Percentiles rank a stretch among this genome's conserved stretches.
Conservation (phyloP, 1,140 invertebrate species). For the Battus philenor region DNA sequence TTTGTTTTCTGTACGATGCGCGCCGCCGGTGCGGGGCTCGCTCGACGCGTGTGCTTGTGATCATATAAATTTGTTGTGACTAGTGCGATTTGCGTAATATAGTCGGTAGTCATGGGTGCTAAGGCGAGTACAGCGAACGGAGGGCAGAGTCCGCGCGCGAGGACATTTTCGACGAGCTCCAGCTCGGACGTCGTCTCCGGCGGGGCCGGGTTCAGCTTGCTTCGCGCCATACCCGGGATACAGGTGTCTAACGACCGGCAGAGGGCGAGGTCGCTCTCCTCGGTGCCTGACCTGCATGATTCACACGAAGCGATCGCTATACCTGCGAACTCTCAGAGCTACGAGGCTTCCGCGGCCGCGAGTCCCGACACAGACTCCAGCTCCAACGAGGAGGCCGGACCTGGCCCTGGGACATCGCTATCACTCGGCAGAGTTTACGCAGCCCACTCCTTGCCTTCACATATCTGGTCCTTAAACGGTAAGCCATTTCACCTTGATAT, state of each 20-base stretch:
- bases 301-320: slow-evolving; percentile 78
- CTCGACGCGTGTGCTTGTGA: slow-evolving; percentile 54
- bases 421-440: slow-evolving; percentile 88
- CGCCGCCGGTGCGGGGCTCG: slow-evolving; percentile 51
- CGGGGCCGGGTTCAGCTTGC: slow-evolving; percentile 82
- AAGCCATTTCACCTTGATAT: slow-evolving; percentile 54
- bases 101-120: slow-evolving; percentile 82
- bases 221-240: slow-evolving; percentile 83
- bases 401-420: slow-evolving; percentile 71
- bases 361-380: slow-evolving; percentile 80
- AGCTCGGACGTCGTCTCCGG: slow-evolving; percentile 81
- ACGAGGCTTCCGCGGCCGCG: slow-evolving; percentile 77
- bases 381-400: slow-evolving; percentile 73
- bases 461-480: slow-evolving; percentile 95
- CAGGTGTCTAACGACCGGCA: slow-evolving; percentile 85
- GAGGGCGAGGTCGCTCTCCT: slow-evolving; percentile 87
- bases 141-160: slow-evolving; percentile 82
- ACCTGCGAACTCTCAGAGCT: slow-evolving; percentile 73
- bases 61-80: slow-evolving; percentile 38
- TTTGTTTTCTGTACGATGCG: slow-evolving; percentile 55
- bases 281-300: slow-evolving; percentile 85
- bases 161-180: slow-evolving; percentile 86
- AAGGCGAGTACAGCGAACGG: slow-evolving; percentile 88
- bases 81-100: slow-evolving; percentile 65
- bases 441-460: slow-evolving; percentile 91